These are phyloP conservation scores for Agrochola litura DNA, from an alignment of 2,888 invertebrate genomes.

Conservation along the genomic window DNA sequence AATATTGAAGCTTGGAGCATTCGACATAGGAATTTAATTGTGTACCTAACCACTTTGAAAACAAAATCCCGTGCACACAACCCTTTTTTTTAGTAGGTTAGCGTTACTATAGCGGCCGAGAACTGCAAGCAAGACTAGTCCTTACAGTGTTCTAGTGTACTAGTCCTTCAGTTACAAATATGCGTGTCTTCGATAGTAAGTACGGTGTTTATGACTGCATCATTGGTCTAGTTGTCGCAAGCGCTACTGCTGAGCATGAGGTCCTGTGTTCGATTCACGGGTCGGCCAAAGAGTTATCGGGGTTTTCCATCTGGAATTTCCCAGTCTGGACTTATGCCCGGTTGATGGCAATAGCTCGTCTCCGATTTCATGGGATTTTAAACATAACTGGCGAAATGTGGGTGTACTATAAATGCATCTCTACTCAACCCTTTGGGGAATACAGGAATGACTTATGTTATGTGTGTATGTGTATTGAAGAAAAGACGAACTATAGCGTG, in stretches of 20 bases:
- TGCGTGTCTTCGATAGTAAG: not conserved
- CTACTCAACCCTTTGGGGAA: not conserved
- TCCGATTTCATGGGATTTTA: not conserved
- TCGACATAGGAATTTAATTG: not conserved
- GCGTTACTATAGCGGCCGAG: too few species aligned
- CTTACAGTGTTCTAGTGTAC: too few species aligned
- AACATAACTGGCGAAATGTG: not conserved
- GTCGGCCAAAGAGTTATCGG: not conserved
- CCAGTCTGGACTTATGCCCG: too few species aligned
- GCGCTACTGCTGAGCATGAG: too few species aligned
- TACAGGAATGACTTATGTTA: not conserved
- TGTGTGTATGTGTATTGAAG: not conserved
- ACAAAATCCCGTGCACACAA: too few species aligned
- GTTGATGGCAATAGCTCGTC: not conserved
- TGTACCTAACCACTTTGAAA: not conserved
- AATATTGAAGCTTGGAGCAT: not conserved
- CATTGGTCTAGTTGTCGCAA: not conserved
- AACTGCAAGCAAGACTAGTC: too few species aligned
- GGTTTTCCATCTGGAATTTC: not conserved
- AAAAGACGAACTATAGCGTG: too few species aligned
- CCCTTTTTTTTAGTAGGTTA: too few species aligned
- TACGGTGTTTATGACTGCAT: not conserved
- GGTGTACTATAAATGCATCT: not conserved
- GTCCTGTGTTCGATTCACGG: too few species aligned
- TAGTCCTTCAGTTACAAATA: too few species aligned